Base-by-base conservation (phyloP, 2,888 invertebrate species). In the Andrena haemorrhoa region DNA sequence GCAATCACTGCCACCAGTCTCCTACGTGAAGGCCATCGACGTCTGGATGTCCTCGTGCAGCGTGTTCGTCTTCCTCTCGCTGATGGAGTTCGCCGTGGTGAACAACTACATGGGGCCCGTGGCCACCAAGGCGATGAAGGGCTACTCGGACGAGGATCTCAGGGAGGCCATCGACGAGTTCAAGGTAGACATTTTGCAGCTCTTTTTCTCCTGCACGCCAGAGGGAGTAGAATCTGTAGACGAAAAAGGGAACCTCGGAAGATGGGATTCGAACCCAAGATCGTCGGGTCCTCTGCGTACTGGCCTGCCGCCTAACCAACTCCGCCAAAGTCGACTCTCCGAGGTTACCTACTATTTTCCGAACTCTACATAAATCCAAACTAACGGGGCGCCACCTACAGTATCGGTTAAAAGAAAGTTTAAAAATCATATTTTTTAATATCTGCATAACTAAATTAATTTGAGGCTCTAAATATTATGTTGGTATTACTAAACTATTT, bases 1-100 rank as follows among this genome's bases (percentile, higher is more conserved):
- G 92, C 97, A 98, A 90, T 97, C 97, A 20, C 94, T 98, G 86
- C 98, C 98, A 0, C 98, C 98, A 0, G 98, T 98, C 0, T 98
- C 98, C 0, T 98, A 98, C 93, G 98, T 98, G 0, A 98, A 98
- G 94, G 98, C 98, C 0, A 98, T 98, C 71, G 98, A 98, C 92
- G 97, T 98, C 0, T 98, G 97, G 97, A 98, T 98, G 98, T 98
- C 97, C 0, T 97, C 97, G 0, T 98, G 98, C 93, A 98, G 98
- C 2, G 97, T 98, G 20, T 98, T 98, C 94, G 98, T 98, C n/a
- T 98, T 98, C 93, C 95, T 98, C 72, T 98, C 98, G 0, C 95
- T 98, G 41, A 98, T 98, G 96, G 98, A 98, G 94, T 98, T 98
- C 92, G 98, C 98, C 0, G 96, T 98, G 2, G 98, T 98, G 60